Percentiles rank a stretch among this genome's conserved stretches.
Evolutionary conservation across 1,140 invertebrate genomes (phyloP).

Genomic region (Hyles euphorbiae): DNA sequence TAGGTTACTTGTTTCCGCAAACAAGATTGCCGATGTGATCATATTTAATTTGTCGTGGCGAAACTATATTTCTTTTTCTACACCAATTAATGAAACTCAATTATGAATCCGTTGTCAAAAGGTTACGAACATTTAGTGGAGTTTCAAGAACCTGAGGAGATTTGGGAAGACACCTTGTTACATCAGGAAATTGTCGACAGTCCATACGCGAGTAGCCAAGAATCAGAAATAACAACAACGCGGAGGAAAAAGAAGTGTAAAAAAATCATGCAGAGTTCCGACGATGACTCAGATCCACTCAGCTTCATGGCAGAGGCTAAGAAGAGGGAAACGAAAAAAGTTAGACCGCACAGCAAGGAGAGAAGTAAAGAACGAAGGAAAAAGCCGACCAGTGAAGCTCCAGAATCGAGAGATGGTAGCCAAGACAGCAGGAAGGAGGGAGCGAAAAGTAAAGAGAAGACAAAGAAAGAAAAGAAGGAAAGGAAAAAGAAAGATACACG

Average conservation of each 20-base stretch:
- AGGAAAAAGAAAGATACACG: conserved; percentile 31
- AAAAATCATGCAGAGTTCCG: conserved; percentile 11
- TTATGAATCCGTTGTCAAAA: conserved; percentile 13
- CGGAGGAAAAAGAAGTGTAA: conserved; percentile 42
- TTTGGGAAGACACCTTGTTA: conserved; percentile 29
- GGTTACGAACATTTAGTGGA: conserved; percentile 71
- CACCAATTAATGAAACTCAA: no score
- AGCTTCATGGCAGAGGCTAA: conserved; percentile 34
- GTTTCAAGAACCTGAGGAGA: conserved; percentile 50
- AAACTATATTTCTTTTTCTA: no score
- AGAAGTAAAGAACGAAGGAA: conserved; percentile 28
- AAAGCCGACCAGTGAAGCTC: conserved; percentile 24
- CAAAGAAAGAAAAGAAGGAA: conserved; percentile 12
- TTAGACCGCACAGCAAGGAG: conserved; percentile 43
- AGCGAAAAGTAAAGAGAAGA: conserved; percentile 9
- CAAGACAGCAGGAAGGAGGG: conserved; percentile 18
- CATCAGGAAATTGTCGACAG: conserved; percentile 28
- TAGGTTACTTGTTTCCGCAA: no score
- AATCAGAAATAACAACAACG: conserved; percentile 6
- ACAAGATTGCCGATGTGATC: no score
- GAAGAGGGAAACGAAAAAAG: conserved; percentile 31
- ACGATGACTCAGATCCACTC: conserved; percentile 49
- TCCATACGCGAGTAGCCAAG: conserved; percentile 16
- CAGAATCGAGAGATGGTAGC: conserved; percentile 9
- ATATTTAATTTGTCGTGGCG: no score